phyloP scores from a whole-genome alignment of 92 coral and sea anemone species.

The Parazoanthus darwini region DNA sequence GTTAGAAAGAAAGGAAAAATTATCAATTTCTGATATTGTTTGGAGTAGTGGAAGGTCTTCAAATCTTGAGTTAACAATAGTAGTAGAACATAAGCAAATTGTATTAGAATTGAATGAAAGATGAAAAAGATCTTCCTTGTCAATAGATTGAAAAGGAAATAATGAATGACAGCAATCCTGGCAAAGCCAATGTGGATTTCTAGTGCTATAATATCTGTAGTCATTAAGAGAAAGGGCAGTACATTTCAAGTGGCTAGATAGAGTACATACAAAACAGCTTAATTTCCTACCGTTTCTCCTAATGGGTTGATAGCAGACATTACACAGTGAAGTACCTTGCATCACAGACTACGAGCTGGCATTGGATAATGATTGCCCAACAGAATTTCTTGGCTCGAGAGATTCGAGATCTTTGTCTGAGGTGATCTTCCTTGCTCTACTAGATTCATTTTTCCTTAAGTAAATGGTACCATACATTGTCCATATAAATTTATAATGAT shows the following conservation, averaged over 20 bases:
- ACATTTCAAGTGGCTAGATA: conserved; percentile 21
- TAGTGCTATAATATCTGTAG: too few relatives aligned
- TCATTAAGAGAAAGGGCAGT: conserved; percentile 14
- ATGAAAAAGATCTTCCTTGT: too few relatives aligned
- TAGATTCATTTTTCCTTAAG: conserved; percentile 14
- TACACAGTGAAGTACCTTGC: conserved; percentile 25
- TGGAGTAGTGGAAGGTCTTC: not conserved
- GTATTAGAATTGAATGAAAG: conserved; percentile 13
- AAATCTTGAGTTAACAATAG: not conserved
- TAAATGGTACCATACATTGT: conserved; percentile 15
- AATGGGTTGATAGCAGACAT: conserved; percentile 17
- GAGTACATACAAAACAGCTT: not conserved
- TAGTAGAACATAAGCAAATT: not conserved
- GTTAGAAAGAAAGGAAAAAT: too few relatives aligned
- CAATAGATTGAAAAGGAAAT: too few relatives aligned
- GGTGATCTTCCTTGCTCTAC: conserved; percentile 15
- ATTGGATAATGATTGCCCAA: not conserved
- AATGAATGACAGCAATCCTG: too few relatives aligned
- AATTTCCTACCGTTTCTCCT: conserved; percentile 23
- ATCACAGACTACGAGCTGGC: conserved; percentile 24
- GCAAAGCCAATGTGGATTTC: too few relatives aligned
- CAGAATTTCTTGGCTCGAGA: conserved; percentile 12
- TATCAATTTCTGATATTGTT: not conserved
- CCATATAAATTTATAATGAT: conserved; percentile 14
- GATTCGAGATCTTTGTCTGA: conserved; percentile 4